A percentile compares a stretch with the other conserved stretches of the same genome.
Evolutionary conservation across 2,113 vertebrate species (phyloP).

Genomic region (Hippocampus mohnikei): DNA sequence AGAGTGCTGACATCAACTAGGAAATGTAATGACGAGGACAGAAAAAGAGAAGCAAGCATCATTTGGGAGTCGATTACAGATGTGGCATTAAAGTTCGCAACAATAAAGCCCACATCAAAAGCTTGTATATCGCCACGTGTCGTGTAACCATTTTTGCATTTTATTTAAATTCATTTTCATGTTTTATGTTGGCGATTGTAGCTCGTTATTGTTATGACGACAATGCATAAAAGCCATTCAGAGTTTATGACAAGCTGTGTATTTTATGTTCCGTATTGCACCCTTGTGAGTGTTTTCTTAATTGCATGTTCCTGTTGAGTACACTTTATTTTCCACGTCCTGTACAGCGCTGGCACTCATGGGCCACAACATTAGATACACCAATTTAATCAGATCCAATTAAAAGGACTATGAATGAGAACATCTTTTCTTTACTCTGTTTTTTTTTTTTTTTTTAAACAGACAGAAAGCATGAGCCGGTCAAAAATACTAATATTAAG

Average conservation of each 20-base stretch:
- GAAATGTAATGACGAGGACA: conserved; percentile 47
- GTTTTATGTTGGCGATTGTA: not conserved
- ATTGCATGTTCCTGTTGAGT: conserved; percentile 8
- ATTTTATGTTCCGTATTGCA: not conserved
- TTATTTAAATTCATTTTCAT: not conserved
- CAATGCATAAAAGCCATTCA: not conserved
- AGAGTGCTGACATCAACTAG: conserved; percentile 67
- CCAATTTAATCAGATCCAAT: not conserved
- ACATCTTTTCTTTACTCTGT: not conserved
- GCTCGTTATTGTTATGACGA: conserved; percentile 2
- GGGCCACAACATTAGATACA: not conserved
- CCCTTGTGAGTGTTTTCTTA: conserved; percentile 4
- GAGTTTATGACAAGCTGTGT: conserved; percentile 2
- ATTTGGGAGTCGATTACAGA: conserved; percentile 25
- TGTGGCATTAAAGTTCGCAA: conserved; percentile 20
- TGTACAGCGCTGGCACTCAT: not conserved
- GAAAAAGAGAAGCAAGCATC: conserved; percentile 46
- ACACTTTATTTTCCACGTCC: conserved; percentile 6
- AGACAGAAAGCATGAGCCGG: too few species aligned
- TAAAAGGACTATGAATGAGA: not conserved
- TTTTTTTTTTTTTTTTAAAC: too few species aligned
- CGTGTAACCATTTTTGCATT: not conserved
- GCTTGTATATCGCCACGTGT: not conserved
- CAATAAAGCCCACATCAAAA: not conserved
- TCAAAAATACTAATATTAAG: too few species aligned